Base-by-base conservation (phyloP, 2,797 vertebrate species). In the Sitta carolinensis region DNA sequence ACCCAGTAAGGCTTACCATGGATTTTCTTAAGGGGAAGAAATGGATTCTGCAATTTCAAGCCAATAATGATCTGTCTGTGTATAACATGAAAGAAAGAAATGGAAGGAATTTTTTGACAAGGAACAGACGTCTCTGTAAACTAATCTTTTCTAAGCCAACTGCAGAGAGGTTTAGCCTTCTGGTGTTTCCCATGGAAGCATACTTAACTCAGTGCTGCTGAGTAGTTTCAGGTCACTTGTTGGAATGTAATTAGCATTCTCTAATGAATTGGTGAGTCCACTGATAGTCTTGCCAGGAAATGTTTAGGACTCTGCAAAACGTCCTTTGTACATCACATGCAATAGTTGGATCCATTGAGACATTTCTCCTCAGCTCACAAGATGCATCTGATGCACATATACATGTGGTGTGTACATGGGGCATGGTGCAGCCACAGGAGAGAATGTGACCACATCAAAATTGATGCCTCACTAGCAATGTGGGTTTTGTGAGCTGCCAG, bases 401-500 rank as follows among this genome's bases (percentile, higher is more conserved):
- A 45, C 8, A 9, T 1, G 2, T 78, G 75, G 20, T 58, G 26
- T 7, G 2, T 50, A 8, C 27, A 30, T 51, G 57, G 43, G 38
- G 13, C 20, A 38, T 8, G 29, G 29, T 27, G 40, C 1, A 1
- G 59, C 62, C 73, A 47, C 82, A 72, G 69, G 68, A 47, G 72
- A 80, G 72, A 80, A 59, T 38, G 52, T 51, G 38, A 43, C 10
- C 5, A 34, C 70, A 85, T 54, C 59, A 67, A 58, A 86, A 88
- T 58, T 3, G 7, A 54, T 92, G 96, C 97, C 97, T 97, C 97
- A 96, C 97, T 97, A 96, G 97, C 93, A 96, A 94, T 97, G 96
- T 58, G 36, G 51, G 92, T 94, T 97, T 98, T 98, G 97, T 97
- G 97, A 97, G 97, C 96, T 97, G 96, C 62, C 97, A 97, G 97